Conservation (phyloP, 2,797 vertebrate species). For the Enteromius fasciolatus region DNA sequence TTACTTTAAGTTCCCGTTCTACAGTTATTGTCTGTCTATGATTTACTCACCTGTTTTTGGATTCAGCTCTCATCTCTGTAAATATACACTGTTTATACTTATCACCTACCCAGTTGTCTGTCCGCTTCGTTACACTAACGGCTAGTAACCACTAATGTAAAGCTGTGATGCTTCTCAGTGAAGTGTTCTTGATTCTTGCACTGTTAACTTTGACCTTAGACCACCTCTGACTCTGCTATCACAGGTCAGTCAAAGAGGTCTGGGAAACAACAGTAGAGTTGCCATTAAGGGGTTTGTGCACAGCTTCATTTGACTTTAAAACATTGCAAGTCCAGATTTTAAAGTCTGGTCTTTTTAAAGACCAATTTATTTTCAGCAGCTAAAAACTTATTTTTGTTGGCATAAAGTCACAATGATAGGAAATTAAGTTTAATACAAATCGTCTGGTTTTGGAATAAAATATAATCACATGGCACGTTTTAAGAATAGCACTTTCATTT, state of each 20-base stretch:
- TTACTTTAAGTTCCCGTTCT: too few relatives aligned
- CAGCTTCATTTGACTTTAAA: neutral
- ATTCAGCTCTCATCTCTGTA: too few relatives aligned
- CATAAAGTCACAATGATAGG: neutral
- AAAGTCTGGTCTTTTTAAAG: neutral
- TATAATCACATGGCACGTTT: neutral
- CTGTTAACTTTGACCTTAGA: neutral
- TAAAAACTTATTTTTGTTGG: conserved; percentile 6
- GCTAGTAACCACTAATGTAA: too few relatives aligned
- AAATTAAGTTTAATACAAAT: neutral
- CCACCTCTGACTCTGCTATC: neutral
- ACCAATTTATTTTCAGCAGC: neutral
- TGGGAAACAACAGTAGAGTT: neutral
- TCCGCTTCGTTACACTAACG: too few relatives aligned
- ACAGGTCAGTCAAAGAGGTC: neutral
- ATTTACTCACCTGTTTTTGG: too few relatives aligned
- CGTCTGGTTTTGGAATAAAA: neutral
- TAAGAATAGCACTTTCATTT: neutral
- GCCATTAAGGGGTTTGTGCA: neutral
- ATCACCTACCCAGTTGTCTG: too few relatives aligned
- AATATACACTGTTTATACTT: too few relatives aligned
- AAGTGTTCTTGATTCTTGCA: neutral
- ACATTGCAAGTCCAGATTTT: neutral
- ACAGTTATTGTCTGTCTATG: too few relatives aligned
- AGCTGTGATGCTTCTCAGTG: neutral